Evolutionary conservation across 2,113 vertebrate genomes (phyloP).

Genomic region (Oophaga pumilio): DNA sequence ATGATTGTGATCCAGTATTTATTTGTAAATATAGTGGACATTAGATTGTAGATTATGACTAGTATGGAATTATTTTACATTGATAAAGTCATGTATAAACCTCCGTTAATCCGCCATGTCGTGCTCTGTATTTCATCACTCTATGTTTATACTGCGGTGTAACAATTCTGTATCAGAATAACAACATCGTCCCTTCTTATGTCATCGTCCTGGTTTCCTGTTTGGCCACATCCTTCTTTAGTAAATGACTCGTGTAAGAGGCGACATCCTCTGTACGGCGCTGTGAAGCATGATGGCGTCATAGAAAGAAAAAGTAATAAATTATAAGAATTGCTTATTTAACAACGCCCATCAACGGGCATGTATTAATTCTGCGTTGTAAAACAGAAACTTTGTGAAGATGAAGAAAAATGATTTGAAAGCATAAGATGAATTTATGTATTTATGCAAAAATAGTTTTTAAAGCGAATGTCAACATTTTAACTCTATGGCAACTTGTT

Average conservation of each 20-base stretch:
- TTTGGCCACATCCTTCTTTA: background rate
- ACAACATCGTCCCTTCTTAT: slow-evolving; percentile 65
- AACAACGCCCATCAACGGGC: background rate
- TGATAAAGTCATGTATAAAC: background rate
- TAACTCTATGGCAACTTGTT: too few relatives aligned
- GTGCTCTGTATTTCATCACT: slow-evolving; percentile 65
- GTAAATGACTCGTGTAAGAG: background rate
- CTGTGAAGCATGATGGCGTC: background rate
- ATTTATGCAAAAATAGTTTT: too few relatives aligned
- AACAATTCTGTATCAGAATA: slow-evolving; percentile 84
- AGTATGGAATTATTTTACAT: background rate
- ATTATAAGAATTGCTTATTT: background rate
- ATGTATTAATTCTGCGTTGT: background rate
- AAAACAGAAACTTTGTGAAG: background rate
- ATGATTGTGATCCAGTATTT: background rate
- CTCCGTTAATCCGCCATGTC: slow-evolving; percentile 28
- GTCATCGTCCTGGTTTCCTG: slow-evolving; percentile 66
- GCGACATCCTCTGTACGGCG: background rate
- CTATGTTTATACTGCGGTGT: slow-evolving; percentile 69
- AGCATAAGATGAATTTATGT: too few relatives aligned
- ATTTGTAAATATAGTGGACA: background rate
- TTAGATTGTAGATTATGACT: background rate
- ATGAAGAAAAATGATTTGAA: too few relatives aligned
- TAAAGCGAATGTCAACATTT: too few relatives aligned
- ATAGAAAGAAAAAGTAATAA: background rate